Base-by-base conservation (phyloP, 2,888 invertebrate genomes). In the Cybosia mesomella region DNA sequence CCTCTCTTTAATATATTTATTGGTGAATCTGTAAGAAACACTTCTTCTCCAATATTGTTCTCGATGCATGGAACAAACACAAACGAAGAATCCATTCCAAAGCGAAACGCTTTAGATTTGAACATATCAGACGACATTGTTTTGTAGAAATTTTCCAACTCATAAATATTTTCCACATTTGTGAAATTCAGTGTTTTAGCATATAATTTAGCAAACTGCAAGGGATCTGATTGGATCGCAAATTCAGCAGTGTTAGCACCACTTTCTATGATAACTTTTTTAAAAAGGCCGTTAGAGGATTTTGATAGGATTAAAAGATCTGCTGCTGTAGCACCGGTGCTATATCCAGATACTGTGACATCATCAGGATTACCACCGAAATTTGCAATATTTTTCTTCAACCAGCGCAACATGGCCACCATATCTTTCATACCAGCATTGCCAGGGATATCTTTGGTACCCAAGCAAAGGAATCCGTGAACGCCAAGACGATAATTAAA, bases 401-500 rank as follows among this genome's bases (percentile, higher is more conserved):
- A 55, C 64, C 64, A 64, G 18, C 43, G 9, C n/a, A 64, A 32
- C 55, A 64, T 55, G 10, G 64, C 64, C 24, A 64, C 49, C 43
- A 55, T 55, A 22, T 64, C 64, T 58, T 64, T 64, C 64, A 64
- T 58, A 28, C 64, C 64, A 57, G 39, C 58, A 39, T 64, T 64
- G 21, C 64, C 64, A 43, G 64, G 64, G 11, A 43, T 39, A 13
- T 64, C 64, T 39, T 64, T 36, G 24, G 64, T 64, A 7, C 64
- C 64, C 18, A 64, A 55, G 36, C 64, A 64, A 28, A 64, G 57
- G n/a, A 64, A 21, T 58, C n/a, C n/a, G n/a, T n/a, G n/a, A n/a
- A n/a, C n/a, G n/a, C n/a, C n/a, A n/a, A n/a, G n/a, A n/a, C n/a
- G 64, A 64, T 64, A 64, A 21, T 64, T 64, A 22, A 64, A 64